A percentile compares a stretch with the other conserved stretches of the same genome.
These are phyloP conservation scores for Listronotus bonariensis DNA, from an alignment of 1,140 invertebrate species.

Conservation along the genomic window DNA sequence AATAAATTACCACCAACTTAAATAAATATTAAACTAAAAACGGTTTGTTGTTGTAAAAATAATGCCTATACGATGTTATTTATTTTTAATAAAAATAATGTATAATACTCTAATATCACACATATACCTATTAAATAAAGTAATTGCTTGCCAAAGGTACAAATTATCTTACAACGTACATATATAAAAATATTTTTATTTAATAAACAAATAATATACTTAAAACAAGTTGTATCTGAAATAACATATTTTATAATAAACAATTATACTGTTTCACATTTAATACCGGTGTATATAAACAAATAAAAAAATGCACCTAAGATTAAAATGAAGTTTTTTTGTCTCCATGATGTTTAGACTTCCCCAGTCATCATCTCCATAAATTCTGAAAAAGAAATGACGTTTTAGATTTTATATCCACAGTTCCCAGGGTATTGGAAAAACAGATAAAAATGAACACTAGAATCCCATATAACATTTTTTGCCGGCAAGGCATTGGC, in stretches of 20 bases:
- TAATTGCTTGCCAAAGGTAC: conserved; percentile 27
- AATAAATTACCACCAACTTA: too few species aligned
- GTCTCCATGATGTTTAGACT: conserved; percentile 47
- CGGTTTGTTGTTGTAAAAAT: conserved; percentile 1
- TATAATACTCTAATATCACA: conserved; percentile 4
- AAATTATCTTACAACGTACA: conserved; percentile 29
- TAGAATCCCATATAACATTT: too few species aligned
- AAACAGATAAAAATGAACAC: too few species aligned
- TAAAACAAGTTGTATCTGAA: conserved; percentile 24
- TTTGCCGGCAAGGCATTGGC: too few species aligned
- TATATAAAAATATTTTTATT: conserved; percentile 33
- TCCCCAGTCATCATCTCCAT: conserved; percentile 97
- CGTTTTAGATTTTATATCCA: too few species aligned
- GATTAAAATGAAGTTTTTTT: conserved; percentile 25
- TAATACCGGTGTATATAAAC: conserved; percentile 22
- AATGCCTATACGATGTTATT: conserved; percentile 19
- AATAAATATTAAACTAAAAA: too few species aligned
- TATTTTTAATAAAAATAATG: conserved; percentile 2
- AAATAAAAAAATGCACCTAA: conserved; percentile 40
- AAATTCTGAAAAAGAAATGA: conserved; percentile 80
- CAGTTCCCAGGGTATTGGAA: too few species aligned
- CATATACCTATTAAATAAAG: neutral
- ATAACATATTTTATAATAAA: conserved; percentile 40
- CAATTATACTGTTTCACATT: conserved; percentile 29
- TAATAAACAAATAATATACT: conserved; percentile 22